Evolutionary conservation across 2,113 vertebrate genomes (phyloP).

Genomic region (Microcebus lehilahytsara): DNA sequence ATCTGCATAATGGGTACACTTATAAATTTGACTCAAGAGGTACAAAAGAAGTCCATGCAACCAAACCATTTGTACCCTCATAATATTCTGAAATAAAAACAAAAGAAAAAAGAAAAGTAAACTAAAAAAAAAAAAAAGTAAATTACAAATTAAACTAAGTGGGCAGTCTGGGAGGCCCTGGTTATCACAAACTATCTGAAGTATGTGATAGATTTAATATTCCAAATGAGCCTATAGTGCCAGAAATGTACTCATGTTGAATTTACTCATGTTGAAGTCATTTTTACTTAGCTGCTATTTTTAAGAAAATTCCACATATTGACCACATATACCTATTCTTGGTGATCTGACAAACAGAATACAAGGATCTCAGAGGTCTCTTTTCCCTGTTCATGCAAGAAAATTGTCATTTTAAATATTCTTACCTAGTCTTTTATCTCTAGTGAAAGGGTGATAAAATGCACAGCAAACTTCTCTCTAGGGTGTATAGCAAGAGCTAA

Average conservation of each 20-base stretch:
- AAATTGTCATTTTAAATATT: conserved; percentile 61
- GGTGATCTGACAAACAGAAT: conserved; percentile 68
- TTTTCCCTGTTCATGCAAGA: conserved; percentile 35
- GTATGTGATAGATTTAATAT: conserved; percentile 76
- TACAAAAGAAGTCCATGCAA: no score
- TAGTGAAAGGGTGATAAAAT: conserved; percentile 49
- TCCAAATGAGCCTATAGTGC: conserved; percentile 64
- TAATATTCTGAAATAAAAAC: no score
- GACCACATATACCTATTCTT: conserved; percentile 59
- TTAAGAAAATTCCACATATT: conserved; percentile 75
- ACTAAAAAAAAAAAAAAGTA: no score
- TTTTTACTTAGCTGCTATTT: conserved; percentile 67
- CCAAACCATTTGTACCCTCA: no score
- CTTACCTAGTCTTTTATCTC: conserved; percentile 68
- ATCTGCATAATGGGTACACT: no score
- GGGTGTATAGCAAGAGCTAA: not conserved
- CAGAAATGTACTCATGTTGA: conserved; percentile 67
- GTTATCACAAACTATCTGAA: conserved; percentile 73
- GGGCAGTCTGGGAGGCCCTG: not conserved
- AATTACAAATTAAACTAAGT: no score
- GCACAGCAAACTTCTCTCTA: not conserved
- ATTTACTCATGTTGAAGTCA: conserved; percentile 71
- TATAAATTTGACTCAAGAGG: no score
- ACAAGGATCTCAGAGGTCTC: conserved; percentile 53
- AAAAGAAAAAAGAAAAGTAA: no score